phyloP scores from a whole-genome alignment of 2,113 vertebrate species.

The Montifringilla adamsi region DNA sequence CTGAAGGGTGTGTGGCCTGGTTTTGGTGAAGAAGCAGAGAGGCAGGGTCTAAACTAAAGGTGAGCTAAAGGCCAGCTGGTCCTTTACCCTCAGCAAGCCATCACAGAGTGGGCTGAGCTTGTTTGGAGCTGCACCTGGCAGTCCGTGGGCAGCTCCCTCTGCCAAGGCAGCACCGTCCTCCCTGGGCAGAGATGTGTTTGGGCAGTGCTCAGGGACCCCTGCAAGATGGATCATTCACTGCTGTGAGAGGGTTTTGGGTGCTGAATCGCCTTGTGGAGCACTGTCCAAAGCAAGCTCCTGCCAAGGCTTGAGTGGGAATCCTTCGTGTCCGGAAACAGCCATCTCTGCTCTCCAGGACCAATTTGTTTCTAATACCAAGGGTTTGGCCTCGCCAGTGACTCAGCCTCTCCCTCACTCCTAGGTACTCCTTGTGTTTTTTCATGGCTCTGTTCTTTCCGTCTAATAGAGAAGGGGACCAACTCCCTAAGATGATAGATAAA shows the following conservation, averaged over 20 bases:
- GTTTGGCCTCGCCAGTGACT: neutral
- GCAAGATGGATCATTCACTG: neutral
- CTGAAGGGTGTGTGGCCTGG: accelerated
- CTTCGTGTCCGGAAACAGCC: neutral
- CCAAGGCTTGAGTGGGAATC: neutral
- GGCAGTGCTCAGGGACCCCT: neutral
- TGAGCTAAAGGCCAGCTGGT: neutral
- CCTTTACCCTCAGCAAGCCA: neutral
- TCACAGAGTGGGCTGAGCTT: accelerated
- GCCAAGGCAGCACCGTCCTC: neutral
- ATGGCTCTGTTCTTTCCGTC: neutral
- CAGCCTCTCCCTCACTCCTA: neutral
- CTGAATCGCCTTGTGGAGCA: neutral
- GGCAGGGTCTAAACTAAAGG: neutral
- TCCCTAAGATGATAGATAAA: neutral
- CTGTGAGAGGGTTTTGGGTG: neutral
- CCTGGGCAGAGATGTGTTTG: accelerated
- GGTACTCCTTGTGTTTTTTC: neutral
- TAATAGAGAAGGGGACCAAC: neutral
- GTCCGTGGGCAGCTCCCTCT: neutral
- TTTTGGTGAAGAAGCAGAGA: neutral
- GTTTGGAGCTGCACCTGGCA: neutral
- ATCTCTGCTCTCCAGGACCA: neutral
- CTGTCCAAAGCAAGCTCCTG: neutral
- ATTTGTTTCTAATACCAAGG: neutral